Base-by-base conservation (phyloP, 1,140 invertebrate genomes). In the Lepidostoma basale region DNA sequence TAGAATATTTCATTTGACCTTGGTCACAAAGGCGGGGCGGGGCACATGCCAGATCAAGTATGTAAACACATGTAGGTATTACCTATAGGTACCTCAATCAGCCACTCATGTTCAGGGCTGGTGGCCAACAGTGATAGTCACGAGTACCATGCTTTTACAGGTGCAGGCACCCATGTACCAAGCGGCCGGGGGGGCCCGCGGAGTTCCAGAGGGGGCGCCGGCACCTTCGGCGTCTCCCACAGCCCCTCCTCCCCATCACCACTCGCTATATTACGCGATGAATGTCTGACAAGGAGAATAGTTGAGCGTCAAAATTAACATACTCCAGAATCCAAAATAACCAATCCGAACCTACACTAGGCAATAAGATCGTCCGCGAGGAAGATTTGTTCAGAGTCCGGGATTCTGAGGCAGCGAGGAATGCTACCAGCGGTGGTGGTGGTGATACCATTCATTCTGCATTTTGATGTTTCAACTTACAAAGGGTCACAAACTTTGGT, bases 181-280 rank as follows among this genome's bases (percentile, higher is more conserved):
- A 62, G 79, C 80, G 0, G 81, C 81, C 25, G 67, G 56, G 4
- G 63, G 12, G 23, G 74, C 77, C 10, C 64, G 79, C 8, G 79
- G 78, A 3, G 78, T 77, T 0, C 79, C 80, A 0, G 80, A 81
- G 54, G 81, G 81, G 0, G 79, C 80, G 0, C 75, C 80, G 0
- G 73, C 77, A 0, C 73, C 74, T 18, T 71, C 75, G 4, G 69
- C 73, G 1, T 75, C 79, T 5, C 74, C 74, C 2, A 69, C 75
- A 0, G 79, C 79, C 2, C 80, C 80, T 0, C 73, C 78, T 2
- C 75, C 77, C 0, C 77, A 78, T 0, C 75, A 76, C 16, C 86
- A 86, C 74, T 82, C 85, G 10, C 75, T 86, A 12, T 86, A 85
- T 75, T 86, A 86, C 69, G 84, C 85, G 2, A 86, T 86, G 85